Base-by-base conservation (phyloP, 1,140 invertebrate genomes). In the Caenorhabditis brenneri region DNA sequence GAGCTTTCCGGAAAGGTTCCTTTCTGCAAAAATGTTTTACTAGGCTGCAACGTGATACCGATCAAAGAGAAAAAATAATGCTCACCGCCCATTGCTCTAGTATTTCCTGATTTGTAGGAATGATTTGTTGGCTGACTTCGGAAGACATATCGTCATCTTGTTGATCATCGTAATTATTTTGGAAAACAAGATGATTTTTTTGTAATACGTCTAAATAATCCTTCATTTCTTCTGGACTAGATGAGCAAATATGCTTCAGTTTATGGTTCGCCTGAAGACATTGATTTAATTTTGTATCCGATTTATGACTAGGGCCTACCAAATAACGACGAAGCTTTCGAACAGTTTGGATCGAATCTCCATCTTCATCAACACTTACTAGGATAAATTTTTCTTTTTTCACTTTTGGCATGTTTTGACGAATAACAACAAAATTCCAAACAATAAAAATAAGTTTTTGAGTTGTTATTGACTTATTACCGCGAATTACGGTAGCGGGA, bases 301-400 rank as follows among this genome's bases (percentile, higher is more conserved):
- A 22, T 55, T 10, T 46, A 24, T 9, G n/a, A n/a, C 33, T 24
- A 22, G 27, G 1, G 46, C 65, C 12, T 6, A 74, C 65, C 65
- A 74, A 42, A 24, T 74, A 74, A 6, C 65, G 65, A 42, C 65
- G 65, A 74, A 74, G 65, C n/a, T 42, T 74, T 39, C 65, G 65
- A 15, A 46, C 6, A 24, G 12, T 24, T 42, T 74, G 33, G 2
- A n/a, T 42, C 36, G 33, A 16, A 0, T 74, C 65, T 9, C 12
- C n/a, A 24, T 74, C 36, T 22, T 74, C 36, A 15, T 74, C 65
- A n/a, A 74, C 24, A 74, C 65, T 42, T 1, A 74, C 29, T 42
- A 74, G 29, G 1, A 74, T n/a, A 46, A 42, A 74, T 22, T 31
- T 39, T 24, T 74, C 42, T 3, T 1, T 6, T 12, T 15, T 2